Evolutionary conservation across 2,888 invertebrate genomes (phyloP).

Genomic region (Eucera pruinosa): DNA sequence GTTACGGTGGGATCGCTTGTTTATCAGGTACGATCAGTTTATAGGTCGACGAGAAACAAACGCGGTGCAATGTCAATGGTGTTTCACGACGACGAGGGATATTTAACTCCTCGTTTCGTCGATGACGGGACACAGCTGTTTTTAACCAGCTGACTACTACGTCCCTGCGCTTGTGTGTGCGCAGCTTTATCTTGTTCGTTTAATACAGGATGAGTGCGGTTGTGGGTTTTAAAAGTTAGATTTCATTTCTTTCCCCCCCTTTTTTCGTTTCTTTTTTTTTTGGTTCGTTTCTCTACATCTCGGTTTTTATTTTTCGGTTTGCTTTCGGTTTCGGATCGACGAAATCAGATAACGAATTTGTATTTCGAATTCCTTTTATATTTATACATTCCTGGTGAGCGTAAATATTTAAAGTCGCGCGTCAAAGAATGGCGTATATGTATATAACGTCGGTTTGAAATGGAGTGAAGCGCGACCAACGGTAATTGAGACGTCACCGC

Average conservation of each 20-base stretch:
- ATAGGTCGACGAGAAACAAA: constrained; percentile 51
- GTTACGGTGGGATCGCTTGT: constrained; percentile 50
- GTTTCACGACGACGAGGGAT: constrained; percentile 55
- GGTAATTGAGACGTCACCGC: constrained; percentile 55
- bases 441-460: constrained; percentile 6
- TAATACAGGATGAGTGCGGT: constrained; percentile 17
- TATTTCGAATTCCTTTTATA: constrained; percentile 2
- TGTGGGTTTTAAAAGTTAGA: constrained; percentile 40
- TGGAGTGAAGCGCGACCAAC: constrained; percentile 19
- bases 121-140: constrained; percentile 81
- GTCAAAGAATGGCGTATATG: neutral
- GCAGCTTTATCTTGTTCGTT: constrained; percentile 49
- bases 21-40: constrained; percentile 55
- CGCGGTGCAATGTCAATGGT: constrained; percentile 53
- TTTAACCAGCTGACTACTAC: constrained; percentile 82
- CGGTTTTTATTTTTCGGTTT: neutral
- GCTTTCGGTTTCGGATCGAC: neutral
- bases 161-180: constrained; percentile 58
- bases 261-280: constrained; percentile 10
- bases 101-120: constrained; percentile 72
- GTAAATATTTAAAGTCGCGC: constrained; percentile 42
- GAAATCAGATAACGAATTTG: constrained; percentile 2
- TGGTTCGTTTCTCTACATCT: neutral
- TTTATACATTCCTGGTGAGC: constrained; percentile 15
- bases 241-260: constrained; percentile 4